A percentile compares a stretch with the other conserved stretches of the same genome.
Conservation (phyloP, 2,888 invertebrate species). For the Odontomyia ornata region DNA sequence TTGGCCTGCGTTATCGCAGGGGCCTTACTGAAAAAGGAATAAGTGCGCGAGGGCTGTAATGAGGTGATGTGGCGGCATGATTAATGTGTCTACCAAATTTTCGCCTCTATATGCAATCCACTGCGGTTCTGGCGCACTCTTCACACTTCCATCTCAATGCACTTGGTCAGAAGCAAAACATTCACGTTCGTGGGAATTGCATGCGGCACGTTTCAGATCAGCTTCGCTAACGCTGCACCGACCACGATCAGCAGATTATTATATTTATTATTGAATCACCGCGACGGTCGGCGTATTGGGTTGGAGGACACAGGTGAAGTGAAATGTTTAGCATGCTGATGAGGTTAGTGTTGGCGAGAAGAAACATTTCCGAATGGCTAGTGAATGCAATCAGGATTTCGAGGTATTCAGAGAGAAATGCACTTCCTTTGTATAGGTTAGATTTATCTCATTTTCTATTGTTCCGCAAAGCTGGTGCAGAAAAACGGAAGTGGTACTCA, state of each 20-base stretch:
- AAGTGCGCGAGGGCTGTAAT: constrained; percentile 22
- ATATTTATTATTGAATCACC: constrained; percentile 26
- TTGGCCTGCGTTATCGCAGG: constrained; percentile 6
- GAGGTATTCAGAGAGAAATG: no score
- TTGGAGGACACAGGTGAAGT: constrained; percentile 45
- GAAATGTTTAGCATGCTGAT: constrained; percentile 40
- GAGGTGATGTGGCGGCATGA: constrained; percentile 36
- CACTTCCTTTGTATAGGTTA: no score
- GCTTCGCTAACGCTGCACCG: constrained; percentile 24
- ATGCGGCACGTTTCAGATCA: constrained; percentile 33
- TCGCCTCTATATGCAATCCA: constrained; percentile 45
- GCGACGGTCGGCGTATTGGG: background rate
- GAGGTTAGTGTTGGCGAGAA: background rate
- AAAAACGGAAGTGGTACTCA: no score
- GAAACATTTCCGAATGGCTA: no score
- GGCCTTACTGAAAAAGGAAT: background rate
- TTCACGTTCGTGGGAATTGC: constrained; percentile 30
- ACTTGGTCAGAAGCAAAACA: background rate
- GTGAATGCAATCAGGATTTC: no score
- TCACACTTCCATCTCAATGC: background rate
- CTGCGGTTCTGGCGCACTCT: background rate
- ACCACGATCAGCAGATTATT: constrained; percentile 33
- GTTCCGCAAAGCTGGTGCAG: no score
- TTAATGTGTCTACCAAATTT: constrained; percentile 42
- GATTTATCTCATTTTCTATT: no score